phyloP scores from a whole-genome alignment of 2,113 vertebrate genomes.

The Petromus typicus region DNA sequence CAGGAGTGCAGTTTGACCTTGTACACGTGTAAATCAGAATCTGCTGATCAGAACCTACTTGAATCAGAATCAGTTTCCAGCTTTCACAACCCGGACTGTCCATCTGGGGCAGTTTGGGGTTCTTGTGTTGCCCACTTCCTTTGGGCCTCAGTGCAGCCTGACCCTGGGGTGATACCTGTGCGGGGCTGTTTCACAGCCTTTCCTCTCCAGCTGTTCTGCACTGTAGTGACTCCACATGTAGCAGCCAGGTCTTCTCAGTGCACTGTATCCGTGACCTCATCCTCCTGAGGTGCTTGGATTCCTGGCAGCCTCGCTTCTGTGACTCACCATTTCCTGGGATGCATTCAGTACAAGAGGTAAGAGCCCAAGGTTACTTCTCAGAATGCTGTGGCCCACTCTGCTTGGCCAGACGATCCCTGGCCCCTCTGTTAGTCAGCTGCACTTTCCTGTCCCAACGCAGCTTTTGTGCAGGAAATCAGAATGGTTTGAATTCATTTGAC shows the following conservation, averaged over 20 bases:
- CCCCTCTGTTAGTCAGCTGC: neutral
- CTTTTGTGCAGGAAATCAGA: neutral
- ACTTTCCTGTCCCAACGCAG: neutral
- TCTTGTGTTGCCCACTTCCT: neutral
- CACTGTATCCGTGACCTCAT: neutral
- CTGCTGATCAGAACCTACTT: neutral
- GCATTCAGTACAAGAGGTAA: neutral
- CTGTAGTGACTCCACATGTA: too few species aligned
- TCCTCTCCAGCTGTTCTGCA: neutral
- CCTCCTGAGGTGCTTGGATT: neutral
- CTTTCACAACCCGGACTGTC: neutral
- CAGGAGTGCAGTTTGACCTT: neutral
- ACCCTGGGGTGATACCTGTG: neutral
- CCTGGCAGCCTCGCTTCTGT: neutral
- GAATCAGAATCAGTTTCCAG: neutral
- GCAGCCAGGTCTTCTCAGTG: neutral
- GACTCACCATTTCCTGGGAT: neutral
- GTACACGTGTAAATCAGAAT: neutral
- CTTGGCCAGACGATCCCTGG: neutral
- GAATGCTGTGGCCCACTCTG: neutral
- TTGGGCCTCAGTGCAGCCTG: neutral
- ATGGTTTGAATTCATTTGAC: conserved; percentile 17
- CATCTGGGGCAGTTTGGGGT: neutral
- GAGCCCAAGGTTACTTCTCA: neutral
- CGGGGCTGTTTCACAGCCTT: neutral